These are phyloP conservation scores for Pitta sordida DNA, from an alignment of 2,113 vertebrate species.

Conservation along the genomic window DNA sequence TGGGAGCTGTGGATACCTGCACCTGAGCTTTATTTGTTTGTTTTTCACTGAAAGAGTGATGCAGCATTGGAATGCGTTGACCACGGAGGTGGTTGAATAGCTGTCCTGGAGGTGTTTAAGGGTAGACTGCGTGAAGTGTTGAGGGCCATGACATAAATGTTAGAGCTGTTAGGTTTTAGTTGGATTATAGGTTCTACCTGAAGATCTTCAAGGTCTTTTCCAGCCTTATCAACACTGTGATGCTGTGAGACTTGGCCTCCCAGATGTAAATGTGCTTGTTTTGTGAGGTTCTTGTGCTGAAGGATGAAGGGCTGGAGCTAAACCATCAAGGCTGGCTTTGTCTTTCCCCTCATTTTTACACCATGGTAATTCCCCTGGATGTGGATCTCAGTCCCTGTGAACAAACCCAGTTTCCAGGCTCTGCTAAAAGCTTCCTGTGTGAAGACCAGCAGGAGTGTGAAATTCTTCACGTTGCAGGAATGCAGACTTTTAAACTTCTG, in stretches of 20 bases:
- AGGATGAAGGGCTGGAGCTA: neutral
- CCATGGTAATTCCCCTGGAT: neutral
- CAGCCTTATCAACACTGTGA: too few species aligned
- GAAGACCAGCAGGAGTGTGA: neutral
- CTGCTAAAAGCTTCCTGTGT: neutral
- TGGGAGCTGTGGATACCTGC: neutral
- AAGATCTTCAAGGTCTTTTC: too few species aligned
- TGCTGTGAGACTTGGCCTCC: neutral
- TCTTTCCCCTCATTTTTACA: neutral
- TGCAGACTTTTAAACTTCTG: neutral
- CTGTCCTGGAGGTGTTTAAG: too few species aligned
- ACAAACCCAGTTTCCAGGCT: neutral
- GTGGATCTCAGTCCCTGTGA: neutral
- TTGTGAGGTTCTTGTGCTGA: neutral
- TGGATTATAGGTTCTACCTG: too few species aligned
- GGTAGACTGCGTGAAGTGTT: too few species aligned
- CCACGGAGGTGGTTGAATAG: too few species aligned
- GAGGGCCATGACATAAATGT: too few species aligned
- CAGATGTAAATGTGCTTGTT: neutral
- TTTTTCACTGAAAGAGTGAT: too few species aligned
- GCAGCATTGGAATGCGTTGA: too few species aligned
- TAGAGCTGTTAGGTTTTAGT: too few species aligned
- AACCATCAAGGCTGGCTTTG: neutral
- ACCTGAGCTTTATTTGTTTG: neutral
- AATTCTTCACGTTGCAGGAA: neutral